Conservation (phyloP, 2,888 invertebrate species). For the Siphlonurus alternatus region DNA sequence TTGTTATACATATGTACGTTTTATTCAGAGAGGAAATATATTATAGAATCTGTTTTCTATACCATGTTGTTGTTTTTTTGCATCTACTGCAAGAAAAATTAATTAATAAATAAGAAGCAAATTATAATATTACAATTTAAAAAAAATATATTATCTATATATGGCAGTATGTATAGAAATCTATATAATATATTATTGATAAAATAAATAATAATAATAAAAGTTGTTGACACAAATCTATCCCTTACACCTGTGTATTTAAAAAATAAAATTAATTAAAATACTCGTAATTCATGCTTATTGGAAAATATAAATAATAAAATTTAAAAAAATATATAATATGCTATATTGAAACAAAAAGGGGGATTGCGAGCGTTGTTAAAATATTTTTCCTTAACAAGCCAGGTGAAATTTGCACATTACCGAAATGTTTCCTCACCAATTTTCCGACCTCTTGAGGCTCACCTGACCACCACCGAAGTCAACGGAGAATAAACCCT, state of each 20-base stretch:
- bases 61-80: background rate
- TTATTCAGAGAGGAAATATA: background rate
- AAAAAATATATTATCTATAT: background rate
- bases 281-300: background rate
- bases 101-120: background rate
- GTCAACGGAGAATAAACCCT: background rate
- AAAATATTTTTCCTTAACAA: background rate
- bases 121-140: background rate
- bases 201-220: no score
- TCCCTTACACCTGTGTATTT: background rate
- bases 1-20: background rate
- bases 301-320: background rate
- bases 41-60: background rate
- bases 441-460: no score
- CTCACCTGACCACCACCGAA: background rate
- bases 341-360: background rate
- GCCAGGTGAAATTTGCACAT: background rate
- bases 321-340: background rate
- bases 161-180: background rate
- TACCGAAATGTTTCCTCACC: no score
- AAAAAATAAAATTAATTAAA: background rate
- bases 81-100: background rate
- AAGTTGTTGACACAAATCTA: background rate
- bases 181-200: background rate
- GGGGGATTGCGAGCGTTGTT: background rate